Evolutionary conservation across 2,113 vertebrate species (phyloP).

Genomic region (Bufo gargarizans): DNA sequence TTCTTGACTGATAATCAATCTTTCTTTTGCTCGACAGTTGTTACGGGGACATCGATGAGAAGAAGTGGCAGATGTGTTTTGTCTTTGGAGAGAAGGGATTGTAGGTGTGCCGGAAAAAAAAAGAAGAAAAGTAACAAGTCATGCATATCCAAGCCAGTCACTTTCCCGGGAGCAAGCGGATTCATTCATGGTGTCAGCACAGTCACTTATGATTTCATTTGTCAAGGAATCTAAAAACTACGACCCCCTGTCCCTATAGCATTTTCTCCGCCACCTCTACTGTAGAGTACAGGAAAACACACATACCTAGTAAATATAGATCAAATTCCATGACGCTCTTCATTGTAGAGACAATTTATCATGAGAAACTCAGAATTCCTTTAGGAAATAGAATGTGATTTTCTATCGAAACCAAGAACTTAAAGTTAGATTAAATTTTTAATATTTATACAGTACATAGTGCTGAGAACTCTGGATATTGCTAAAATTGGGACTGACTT

Average conservation of each 20-base stretch:
- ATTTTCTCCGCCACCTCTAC: neutral
- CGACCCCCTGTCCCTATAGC: neutral
- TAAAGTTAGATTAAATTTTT: neutral
- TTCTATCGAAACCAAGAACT: neutral
- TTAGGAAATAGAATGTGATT: neutral
- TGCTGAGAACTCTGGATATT: too few species aligned
- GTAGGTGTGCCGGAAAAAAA: slow-evolving; percentile 82
- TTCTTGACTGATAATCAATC: slow-evolving; percentile 97
- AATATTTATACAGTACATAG: too few species aligned
- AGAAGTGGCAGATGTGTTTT: slow-evolving; percentile 94
- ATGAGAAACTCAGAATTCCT: neutral
- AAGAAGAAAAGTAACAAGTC: slow-evolving; percentile 70
- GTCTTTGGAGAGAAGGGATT: slow-evolving; percentile 87
- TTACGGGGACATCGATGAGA: slow-evolving; percentile 87
- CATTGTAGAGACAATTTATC: slow-evolving; percentile 1
- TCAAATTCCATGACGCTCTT: neutral
- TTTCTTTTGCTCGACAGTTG: slow-evolving; percentile 93
- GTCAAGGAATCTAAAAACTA: slow-evolving; percentile 37
- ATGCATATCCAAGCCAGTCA: slow-evolving; percentile 60
- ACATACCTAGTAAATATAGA: neutral
- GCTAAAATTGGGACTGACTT: too few species aligned
- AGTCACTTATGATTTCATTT: slow-evolving; percentile 43
- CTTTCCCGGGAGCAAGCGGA: slow-evolving; percentile 35
- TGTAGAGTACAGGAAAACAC: neutral
- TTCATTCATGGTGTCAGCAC: slow-evolving; percentile 10